Percentiles rank a stretch among this genome's conserved stretches.
Evolutionary conservation across 1,140 invertebrate species (phyloP).

Genomic region (Drosophila lacteicornis): DNA sequence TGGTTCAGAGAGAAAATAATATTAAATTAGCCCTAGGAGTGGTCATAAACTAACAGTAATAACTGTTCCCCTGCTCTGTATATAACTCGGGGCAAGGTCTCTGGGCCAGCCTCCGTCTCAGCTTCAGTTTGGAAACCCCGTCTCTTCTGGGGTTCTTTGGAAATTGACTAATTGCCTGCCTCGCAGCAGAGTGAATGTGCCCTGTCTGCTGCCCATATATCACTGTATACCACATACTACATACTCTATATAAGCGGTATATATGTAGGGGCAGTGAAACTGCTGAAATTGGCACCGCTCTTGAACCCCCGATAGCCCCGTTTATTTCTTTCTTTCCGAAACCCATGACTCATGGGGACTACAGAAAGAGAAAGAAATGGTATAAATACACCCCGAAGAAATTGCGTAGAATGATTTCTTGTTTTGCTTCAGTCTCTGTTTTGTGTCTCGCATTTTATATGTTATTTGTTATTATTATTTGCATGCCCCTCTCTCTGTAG

Average conservation of each 20-base stretch:
- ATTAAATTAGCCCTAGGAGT: constrained; percentile 30
- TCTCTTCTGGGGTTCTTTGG: constrained; percentile 25
- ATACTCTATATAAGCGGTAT: not conserved
- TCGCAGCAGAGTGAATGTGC: constrained; percentile 27
- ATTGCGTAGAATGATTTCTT: constrained; percentile 41
- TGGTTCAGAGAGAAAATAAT: constrained; percentile 18
- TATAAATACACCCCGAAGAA: constrained; percentile 34
- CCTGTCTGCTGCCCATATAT: not conserved
- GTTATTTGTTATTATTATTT: constrained; percentile 28
- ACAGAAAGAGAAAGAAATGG: constrained; percentile 19
- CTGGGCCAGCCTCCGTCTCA: not conserved
- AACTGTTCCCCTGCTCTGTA: not conserved
- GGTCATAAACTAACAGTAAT: constrained; percentile 27
- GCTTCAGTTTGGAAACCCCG: constrained; percentile 1
- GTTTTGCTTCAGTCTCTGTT: constrained; percentile 24
- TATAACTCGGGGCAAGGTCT: constrained; percentile 45
- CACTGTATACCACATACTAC: not conserved
- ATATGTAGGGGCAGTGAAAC: not conserved
- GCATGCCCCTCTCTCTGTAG: not conserved
- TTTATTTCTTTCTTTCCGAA: constrained; percentile 9
- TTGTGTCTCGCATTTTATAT: constrained; percentile 33
- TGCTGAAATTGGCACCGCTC: constrained; percentile 31
- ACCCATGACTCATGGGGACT: constrained; percentile 32
- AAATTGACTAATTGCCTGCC: constrained; percentile 70
- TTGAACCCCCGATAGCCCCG: constrained; percentile 19